Evolutionary conservation across 2,113 vertebrate genomes (phyloP).

Genomic region (Mesocricetus auratus): DNA sequence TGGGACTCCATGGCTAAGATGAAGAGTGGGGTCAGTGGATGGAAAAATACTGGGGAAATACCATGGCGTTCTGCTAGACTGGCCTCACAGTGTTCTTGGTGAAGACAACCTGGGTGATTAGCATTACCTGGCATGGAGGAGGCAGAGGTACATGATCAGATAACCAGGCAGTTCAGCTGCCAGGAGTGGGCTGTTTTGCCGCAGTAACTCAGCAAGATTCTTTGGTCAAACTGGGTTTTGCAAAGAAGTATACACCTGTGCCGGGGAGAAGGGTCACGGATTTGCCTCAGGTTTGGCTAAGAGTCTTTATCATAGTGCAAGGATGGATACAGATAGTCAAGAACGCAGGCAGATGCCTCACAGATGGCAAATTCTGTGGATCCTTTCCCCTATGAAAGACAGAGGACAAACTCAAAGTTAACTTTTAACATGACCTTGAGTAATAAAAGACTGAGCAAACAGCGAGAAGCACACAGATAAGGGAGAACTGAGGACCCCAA

Average conservation of each 20-base stretch:
- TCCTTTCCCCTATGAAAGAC: not conserved
- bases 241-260: not conserved
- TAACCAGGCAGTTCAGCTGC: too few species aligned
- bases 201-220: not conserved
- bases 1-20: not conserved
- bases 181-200: not conserved
- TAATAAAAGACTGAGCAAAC: not conserved
- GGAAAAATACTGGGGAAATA: not conserved
- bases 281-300: not conserved
- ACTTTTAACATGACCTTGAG: not conserved
- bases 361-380: not conserved
- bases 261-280: not conserved
- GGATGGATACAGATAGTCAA: not conserved
- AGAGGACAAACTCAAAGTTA: not conserved
- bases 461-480: not conserved
- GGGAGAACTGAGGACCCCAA: not conserved
- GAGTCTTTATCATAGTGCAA: not conserved
- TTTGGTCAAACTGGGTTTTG: not conserved
- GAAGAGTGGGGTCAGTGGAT: not conserved
- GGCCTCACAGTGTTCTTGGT: not conserved
- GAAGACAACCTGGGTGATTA: not conserved
- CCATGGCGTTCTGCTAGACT: not conserved
- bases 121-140: not conserved
- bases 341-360: not conserved
- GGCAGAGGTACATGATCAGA: not conserved